These are phyloP conservation scores for Scalopus aquaticus DNA, from an alignment of 2,113 vertebrate genomes.

Conservation along the genomic window DNA sequence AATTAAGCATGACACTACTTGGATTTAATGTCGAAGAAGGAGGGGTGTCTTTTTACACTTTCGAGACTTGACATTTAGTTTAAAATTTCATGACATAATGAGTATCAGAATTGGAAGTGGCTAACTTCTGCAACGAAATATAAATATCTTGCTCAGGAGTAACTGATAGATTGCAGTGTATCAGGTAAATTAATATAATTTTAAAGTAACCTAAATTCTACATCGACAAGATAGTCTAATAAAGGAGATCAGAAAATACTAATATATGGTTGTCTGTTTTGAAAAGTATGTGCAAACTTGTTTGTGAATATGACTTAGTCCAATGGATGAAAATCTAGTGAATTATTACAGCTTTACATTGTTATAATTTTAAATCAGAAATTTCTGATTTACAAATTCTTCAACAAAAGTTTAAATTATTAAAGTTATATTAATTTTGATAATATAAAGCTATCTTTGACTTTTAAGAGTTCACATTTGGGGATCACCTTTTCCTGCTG, in stretches of 20 bases:
- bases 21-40: conserved; percentile 1
- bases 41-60: not conserved
- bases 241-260: not conserved
- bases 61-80: not conserved
- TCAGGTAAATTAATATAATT: conserved; percentile 31
- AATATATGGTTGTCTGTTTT: conserved; percentile 35
- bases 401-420: conserved; percentile 24
- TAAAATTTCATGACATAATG: conserved; percentile 15
- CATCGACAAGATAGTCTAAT: not conserved
- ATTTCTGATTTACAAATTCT: not conserved
- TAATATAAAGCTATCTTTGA: not conserved
- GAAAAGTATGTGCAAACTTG: conserved; percentile 45
- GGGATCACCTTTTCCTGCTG: not conserved
- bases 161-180: conserved; percentile 9
- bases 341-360: conserved; percentile 21
- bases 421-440: not conserved
- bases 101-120: not conserved
- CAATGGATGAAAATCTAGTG: conserved; percentile 21
- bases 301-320: conserved; percentile 20
- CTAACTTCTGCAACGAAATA: not conserved
- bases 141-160: conserved; percentile 19
- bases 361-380: not conserved
- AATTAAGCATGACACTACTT: not conserved
- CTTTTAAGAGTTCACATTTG: not conserved
- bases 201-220: conserved; percentile 36